phyloP scores from a whole-genome alignment of 2,797 vertebrate species.

The Percopsis omiscomaycus region DNA sequence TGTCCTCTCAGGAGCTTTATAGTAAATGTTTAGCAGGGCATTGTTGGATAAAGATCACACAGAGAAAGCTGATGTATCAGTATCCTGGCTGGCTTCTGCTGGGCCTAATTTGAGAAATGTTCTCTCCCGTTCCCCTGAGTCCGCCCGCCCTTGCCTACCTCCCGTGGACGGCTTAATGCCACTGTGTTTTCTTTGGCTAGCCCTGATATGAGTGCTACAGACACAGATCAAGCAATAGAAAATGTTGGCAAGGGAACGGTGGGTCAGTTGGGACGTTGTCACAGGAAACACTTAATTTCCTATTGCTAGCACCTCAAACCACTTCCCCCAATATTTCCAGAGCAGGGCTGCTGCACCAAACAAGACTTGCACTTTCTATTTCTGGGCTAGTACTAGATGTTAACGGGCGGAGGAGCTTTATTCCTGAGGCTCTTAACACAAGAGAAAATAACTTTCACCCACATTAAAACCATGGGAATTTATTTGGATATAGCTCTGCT shows the following conservation, averaged over 20 bases:
- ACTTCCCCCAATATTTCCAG: slow-evolving; percentile 63
- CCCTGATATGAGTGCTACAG: slow-evolving; percentile 44
- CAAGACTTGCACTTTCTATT: slow-evolving; percentile 62
- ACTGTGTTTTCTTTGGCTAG: slow-evolving; percentile 59
- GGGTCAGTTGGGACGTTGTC: slow-evolving; percentile 57
- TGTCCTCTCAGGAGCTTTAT: slow-evolving; percentile 20
- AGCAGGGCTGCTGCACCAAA: slow-evolving; percentile 44
- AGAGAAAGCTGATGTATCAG: slow-evolving; percentile 31
- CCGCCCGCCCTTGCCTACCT: slow-evolving; percentile 41
- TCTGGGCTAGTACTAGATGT: slow-evolving; percentile 26
- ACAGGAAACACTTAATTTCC: slow-evolving; percentile 79
- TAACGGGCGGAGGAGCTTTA: slow-evolving; percentile 21
- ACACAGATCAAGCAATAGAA: slow-evolving; percentile 55
- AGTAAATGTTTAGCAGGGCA: slow-evolving; percentile 39
- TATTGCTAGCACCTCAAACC: slow-evolving; percentile 71
- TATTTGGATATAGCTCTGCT: slow-evolving; percentile 4
- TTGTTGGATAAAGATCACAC: slow-evolving; percentile 49
- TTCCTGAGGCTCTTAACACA: slow-evolving; percentile 22
- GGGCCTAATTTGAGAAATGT: slow-evolving; percentile 32
- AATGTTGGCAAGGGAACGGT: slow-evolving; percentile 55
- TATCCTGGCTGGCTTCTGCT: slow-evolving; percentile 34
- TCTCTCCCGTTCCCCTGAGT: slow-evolving; percentile 37
- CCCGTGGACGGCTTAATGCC: slow-evolving; percentile 29
- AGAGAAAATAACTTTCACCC: slow-evolving; percentile 37
- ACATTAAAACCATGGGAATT: slow-evolving; percentile 12